A percentile compares a stretch with the other conserved stretches of the same genome.
phyloP scores from a whole-genome alignment of 92 coral and sea anemone genomes.

The Parazoanthus atlanticus region DNA sequence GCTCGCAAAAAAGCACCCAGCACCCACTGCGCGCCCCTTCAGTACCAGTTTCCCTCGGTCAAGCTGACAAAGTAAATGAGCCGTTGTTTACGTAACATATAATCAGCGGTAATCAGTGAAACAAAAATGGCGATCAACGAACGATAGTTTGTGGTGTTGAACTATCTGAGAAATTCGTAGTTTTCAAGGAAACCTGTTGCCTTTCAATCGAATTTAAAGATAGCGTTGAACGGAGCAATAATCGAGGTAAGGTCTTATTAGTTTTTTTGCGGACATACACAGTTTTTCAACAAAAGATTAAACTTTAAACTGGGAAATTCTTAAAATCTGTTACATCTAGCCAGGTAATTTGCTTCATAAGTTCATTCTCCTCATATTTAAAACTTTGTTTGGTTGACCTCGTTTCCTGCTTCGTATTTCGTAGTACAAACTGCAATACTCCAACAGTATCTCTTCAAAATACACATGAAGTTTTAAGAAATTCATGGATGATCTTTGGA shows the following conservation, averaged over 20 bases:
- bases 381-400: neutral
- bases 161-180: neutral
- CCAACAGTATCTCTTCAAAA: neutral
- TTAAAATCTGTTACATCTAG: neutral
- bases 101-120: constrained; percentile 43
- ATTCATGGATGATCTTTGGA: constrained; percentile 21
- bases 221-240: neutral
- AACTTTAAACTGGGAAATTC: no score
- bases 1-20: neutral
- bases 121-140: constrained; percentile 27
- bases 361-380: no score
- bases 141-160: neutral
- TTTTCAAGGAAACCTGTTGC: neutral
- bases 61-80: constrained; percentile 26
- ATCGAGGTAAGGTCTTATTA: neutral
- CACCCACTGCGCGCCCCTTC: neutral
- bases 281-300: neutral
- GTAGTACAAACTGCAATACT: neutral
- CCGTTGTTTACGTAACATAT: constrained; percentile 44
- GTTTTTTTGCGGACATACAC: neutral
- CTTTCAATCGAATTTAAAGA: neutral
- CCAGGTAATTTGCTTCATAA: no score
- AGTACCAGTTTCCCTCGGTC: constrained; percentile 28
- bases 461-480: neutral
- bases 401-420: neutral